Evolutionary conservation across 2,797 vertebrate genomes (phyloP).

Genomic region (Myripristis jacobus): DNA sequence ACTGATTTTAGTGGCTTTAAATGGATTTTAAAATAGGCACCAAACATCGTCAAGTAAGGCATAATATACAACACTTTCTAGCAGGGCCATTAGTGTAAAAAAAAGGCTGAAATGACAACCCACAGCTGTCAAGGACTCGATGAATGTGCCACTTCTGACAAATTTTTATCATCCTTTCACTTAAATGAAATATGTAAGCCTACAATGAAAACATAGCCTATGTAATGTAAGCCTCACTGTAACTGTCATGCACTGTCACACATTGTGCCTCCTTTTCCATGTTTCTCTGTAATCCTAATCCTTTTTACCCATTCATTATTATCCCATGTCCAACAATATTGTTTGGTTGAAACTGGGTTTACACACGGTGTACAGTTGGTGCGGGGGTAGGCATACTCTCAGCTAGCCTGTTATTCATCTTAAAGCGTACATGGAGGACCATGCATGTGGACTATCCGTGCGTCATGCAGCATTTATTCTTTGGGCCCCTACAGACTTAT

Average conservation of each 20-base stretch:
- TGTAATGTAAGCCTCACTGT: conserved; percentile 27
- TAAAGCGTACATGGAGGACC: not conserved
- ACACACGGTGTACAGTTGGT: not conserved
- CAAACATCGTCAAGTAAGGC: conserved; percentile 1
- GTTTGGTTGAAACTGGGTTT: conserved; percentile 8
- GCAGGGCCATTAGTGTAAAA: not conserved
- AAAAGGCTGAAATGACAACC: not conserved
- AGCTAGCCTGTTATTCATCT: not conserved
- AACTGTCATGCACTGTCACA: conserved; percentile 24
- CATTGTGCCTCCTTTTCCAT: conserved; percentile 24
- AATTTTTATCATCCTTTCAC: not conserved
- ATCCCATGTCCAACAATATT: conserved; percentile 25
- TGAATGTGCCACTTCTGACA: conserved; percentile 6
- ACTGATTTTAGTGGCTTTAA: conserved; percentile 4
- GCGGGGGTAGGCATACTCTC: not conserved
- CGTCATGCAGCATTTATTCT: not conserved
- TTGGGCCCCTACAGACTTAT: not conserved
- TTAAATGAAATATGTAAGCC: conserved; percentile 11
- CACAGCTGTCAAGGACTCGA: not conserved
- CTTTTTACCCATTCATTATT: conserved; percentile 33
- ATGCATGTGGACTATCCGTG: not conserved
- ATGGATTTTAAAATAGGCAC: not conserved
- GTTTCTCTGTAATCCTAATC: conserved; percentile 44
- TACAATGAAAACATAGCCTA: conserved; percentile 11
- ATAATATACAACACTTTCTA: not conserved